Base-by-base conservation (phyloP, 2,797 vertebrate species). In the Poecilia picta region DNA sequence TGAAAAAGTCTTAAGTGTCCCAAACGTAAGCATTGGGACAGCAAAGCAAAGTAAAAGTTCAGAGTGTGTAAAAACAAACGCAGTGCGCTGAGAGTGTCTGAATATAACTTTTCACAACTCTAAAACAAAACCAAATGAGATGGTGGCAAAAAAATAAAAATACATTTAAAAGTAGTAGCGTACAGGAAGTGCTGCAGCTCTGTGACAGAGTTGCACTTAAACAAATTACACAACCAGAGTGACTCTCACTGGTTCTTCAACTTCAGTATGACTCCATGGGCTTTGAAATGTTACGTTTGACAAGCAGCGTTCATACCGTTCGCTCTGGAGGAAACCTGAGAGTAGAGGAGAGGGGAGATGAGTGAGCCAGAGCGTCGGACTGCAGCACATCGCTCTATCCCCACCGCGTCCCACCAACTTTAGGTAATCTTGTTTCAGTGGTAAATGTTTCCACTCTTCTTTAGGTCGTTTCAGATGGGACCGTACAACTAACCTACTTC, bases 401-500 rank as follows among this genome's bases (percentile, higher is more conserved):
- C 45, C 6, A 23, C 23, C 55, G 7, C 15, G 3, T 18, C 53
- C 53, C 23, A n/a, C 39, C 46, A 31, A 31, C 62, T 7, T 11
- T 3, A 20, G 23, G 8, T 72, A 20, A 64, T 8, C 31, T 36
- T n/a, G 2, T 71, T 66, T 75, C 16, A 72, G 33, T 43, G 12
- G 8, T 71, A 4, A 68, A 66, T 59, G 28, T 81, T 80, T 81
- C 46, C 31, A 47, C 33, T 33, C 5, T 1, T 33, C 18, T 28
- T 23, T 0, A n/a, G 1, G 49, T 13, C 1, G 11, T 6, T 68
- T 41, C 36, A 13, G 2, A 12, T 55, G 11, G 59, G 53, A 80
- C 59, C 41, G 46, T 62, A 78, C 23, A 47, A 6, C n/a, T 64
- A 75, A 66, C 83, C 86, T 87, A 85, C 77, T 83, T 91, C 53